Conservation (phyloP, 2,888 invertebrate genomes). For the Chrysina gloriosa region DNA sequence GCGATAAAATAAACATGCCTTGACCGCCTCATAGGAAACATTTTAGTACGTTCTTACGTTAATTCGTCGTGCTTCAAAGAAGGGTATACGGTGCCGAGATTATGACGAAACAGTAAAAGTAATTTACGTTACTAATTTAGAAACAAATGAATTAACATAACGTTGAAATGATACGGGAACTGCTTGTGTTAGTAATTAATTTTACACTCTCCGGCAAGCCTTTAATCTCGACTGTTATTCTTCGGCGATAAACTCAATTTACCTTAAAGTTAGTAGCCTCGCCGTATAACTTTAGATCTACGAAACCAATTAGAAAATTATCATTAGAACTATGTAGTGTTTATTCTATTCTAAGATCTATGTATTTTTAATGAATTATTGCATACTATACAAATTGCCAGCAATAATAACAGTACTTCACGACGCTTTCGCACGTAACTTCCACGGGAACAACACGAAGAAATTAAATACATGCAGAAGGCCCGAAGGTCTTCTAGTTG, state of each 20-base stretch:
- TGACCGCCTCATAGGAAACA: background rate
- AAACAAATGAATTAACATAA: constrained; percentile 12
- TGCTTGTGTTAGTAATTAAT: background rate
- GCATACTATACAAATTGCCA: no score
- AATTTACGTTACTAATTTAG: background rate
- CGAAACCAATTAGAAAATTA: no score
- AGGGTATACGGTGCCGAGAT: background rate
- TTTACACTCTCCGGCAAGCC: background rate
- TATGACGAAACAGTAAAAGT: background rate
- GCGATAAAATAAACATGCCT: background rate
- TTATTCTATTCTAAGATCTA: no score
- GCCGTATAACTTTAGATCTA: no score
- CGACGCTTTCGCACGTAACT: no score
- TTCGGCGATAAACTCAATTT: background rate
- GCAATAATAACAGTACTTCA: no score
- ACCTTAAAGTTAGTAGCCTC: background rate
- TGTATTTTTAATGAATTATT: no score
- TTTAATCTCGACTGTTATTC: background rate
- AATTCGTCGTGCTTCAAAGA: background rate
- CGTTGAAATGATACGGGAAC: background rate
- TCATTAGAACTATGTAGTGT: no score
- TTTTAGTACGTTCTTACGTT: background rate
- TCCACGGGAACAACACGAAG: no score
- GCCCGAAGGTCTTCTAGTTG: no score
- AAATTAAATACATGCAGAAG: no score